Evolutionary conservation across 2,888 invertebrate species (phyloP), one percentile per base, ranked within the genome.

Genomic region (Melieria picta): DNA sequence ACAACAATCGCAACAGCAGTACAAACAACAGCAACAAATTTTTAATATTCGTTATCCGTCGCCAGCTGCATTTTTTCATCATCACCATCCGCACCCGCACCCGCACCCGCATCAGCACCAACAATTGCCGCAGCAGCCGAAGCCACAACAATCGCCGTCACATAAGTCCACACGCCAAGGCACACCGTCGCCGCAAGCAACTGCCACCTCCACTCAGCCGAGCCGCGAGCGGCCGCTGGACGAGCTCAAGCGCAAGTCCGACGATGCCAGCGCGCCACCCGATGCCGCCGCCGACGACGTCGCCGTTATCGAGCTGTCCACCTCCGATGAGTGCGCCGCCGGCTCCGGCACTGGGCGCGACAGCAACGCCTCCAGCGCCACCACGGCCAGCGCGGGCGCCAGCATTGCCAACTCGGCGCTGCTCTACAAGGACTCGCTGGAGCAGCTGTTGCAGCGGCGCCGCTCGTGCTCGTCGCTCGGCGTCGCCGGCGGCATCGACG

Each of bases 161-260:
- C 81, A 83, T 55, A 79, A 79, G 58, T 75, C 77, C 50, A 71
- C 74, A 67, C 78, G 79, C 72, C 75, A 80, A 61, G 80, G 79
- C 50, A 79, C 81, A 45, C 82, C 83, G n/a, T 84, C 85, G 71
- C 85, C 84, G 1, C 80, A 81, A 43, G 83, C 83, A 72, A 79
- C 80, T 76, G 82, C 82, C 72, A 80, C 78, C 56, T 77, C 78
- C n/a, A 80, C 82, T 7, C 75, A 73, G 65, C 58, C 52, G 10
- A 69, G 77, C 70, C 77, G 76, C 66, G 79, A 79, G 69, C 76
- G 65, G 43, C 73, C 79, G 62, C 77, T 80, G 58, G 78, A 80
- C 55, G 80, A 80, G 71, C 74, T 79, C 7, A 78, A 80, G 64
- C 79, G 78, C 52, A 80, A 79, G 73, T 77, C 79, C 61, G 76